Evolutionary conservation across 2,797 vertebrate species (phyloP).

Genomic region (Gadopsis bispinosus): DNA sequence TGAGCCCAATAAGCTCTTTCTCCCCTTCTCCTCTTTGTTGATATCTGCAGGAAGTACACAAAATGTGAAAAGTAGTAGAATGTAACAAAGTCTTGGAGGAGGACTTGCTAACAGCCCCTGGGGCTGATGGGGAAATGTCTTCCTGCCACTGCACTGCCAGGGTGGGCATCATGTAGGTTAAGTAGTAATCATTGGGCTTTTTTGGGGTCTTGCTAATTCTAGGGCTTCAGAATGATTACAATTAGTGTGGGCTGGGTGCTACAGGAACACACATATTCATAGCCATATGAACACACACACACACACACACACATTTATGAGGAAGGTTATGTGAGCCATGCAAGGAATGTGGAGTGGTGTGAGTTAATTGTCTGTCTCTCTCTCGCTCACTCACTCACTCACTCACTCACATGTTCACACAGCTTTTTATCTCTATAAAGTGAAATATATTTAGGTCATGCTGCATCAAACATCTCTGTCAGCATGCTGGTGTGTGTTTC

Average conservation of each 20-base stretch:
- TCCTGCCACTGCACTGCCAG: conserved; percentile 31
- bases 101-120: neutral
- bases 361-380: conserved; percentile 46
- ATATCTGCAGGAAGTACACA: neutral
- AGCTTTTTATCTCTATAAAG: conserved; percentile 15
- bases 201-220: conserved; percentile 64
- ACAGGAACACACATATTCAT: conserved; percentile 29
- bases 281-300: conserved; percentile 6
- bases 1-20: neutral
- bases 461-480: conserved; percentile 18
- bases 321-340: conserved; percentile 77
- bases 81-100: neutral
- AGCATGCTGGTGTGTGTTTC: neutral
- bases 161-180: conserved; percentile 54
- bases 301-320: conserved; percentile 30
- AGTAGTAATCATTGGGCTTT: conserved; percentile 68
- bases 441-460: conserved; percentile 28
- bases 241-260: conserved; percentile 54
- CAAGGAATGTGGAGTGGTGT: conserved; percentile 70
- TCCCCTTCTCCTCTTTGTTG: neutral
- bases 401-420: neutral
- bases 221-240: conserved; percentile 61
- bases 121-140: conserved; percentile 41
- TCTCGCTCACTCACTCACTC: conserved; percentile 7
- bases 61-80: conserved; percentile 1